Evolutionary conservation across 2,888 invertebrate species (phyloP), one percentile per base, ranked within the genome.

Genomic region (Drosophila affinis): DNA sequence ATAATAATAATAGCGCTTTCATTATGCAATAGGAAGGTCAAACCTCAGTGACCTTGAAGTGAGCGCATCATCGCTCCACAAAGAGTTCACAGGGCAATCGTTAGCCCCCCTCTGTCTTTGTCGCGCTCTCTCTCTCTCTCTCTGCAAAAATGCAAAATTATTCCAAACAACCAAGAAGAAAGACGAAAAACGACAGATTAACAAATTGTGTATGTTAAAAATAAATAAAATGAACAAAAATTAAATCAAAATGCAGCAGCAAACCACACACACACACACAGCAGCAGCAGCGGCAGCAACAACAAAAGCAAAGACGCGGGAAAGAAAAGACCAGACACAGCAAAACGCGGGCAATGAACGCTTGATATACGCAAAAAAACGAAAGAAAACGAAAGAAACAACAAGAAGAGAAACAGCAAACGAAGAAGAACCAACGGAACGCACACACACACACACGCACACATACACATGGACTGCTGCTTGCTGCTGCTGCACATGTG

Each of bases 271-370:
- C 27, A 27, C 6, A 21, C 27, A 21, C 21, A 3, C 21, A 21
- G n/a, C n/a, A n/a, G n/a, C n/a, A n/a, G n/a, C 10, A 64, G 29
- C 10, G 29, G 29, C 46, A 39, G 76, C 87, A 85, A 56, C 55
- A 57, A 58, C 48, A 74, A 51, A 73, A 51, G 55, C 10, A 46
- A 45, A 39, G 10, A 73, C 44, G 49, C 10, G 39, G 24, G 46
- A 57, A 57, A 27, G 47, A 64, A 74, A 73, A 63, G 56, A 55
- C 55, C 59, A 63, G 57, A 60, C 48, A 51, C 67, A 69, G 69
- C 77, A 71, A 72, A 65, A 67, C 60, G 84, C 88, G 86, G 88
- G 88, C 87, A 87, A 82, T 87, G 86, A 87, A 88, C 88, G 84
- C 84, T 86, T 88, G 83, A 84, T 83, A 76, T 83, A 86, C 79